These are phyloP conservation scores for Cephus pulcher DNA, from an alignment of 2,888 invertebrate genomes.

Conservation along the genomic window DNA sequence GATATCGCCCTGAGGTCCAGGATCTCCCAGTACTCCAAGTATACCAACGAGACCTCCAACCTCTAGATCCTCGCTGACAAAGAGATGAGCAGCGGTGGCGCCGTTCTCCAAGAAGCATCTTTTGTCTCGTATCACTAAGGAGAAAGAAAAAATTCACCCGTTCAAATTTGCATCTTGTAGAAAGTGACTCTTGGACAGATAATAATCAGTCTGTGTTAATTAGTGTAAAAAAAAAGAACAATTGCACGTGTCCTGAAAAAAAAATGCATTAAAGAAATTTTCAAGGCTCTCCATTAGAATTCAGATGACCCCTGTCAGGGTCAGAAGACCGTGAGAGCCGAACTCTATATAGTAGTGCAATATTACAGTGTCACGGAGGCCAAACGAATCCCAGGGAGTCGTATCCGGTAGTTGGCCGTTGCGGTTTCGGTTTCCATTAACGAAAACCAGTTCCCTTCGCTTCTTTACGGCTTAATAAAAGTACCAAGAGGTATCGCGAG, in stretches of 20 bases:
- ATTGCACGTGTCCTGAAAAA: background rate
- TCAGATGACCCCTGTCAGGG: background rate
- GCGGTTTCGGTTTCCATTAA: background rate
- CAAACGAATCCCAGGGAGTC: background rate
- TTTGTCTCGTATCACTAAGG: conserved; percentile 81
- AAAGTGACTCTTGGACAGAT: background rate
- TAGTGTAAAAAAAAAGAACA: background rate
- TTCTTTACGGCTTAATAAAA: background rate
- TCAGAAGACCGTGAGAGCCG: background rate
- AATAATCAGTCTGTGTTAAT: background rate
- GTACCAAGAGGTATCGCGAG: background rate
- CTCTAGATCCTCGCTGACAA: conserved; percentile 86
- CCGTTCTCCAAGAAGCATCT: conserved; percentile 92
- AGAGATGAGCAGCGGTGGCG: conserved; percentile 90
- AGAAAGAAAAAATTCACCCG: background rate
- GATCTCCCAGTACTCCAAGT: conserved; percentile 85
- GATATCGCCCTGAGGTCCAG: conserved; percentile 81
- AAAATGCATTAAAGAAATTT: background rate
- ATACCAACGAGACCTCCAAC: conserved; percentile 85
- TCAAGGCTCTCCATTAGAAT: background rate
- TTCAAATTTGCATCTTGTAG: background rate
- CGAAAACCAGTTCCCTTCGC: background rate
- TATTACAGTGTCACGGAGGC: background rate
- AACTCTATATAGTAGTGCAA: background rate
- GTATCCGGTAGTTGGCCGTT: background rate